A percentile compares a stretch with the other conserved stretches of the same genome.
Evolutionary conservation across 2,113 vertebrate species (phyloP).

Genomic region (Ceratotherium simum): DNA sequence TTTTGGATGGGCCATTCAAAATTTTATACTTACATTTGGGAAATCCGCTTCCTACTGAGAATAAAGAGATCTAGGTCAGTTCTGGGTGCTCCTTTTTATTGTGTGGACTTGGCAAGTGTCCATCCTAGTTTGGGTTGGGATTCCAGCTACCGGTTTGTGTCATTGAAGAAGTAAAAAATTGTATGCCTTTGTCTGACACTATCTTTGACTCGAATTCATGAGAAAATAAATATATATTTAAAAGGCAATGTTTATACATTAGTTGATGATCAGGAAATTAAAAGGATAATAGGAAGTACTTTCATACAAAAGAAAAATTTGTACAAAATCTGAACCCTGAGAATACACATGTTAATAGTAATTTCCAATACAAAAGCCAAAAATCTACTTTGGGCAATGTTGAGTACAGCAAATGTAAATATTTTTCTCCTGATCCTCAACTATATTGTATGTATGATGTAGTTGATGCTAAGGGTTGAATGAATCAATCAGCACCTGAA

Average conservation of each 20-base stretch:
- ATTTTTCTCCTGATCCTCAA: background rate
- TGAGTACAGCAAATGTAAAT: background rate
- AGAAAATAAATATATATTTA: background rate
- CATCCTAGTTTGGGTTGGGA: background rate
- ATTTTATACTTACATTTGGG: background rate
- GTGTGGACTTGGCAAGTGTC: background rate
- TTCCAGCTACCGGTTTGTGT: background rate
- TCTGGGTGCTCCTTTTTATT: background rate
- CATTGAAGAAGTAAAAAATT: background rate
- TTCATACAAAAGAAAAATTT: slow-evolving; percentile 7
- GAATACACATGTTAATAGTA: background rate
- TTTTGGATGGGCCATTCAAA: background rate
- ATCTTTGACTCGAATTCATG: background rate
- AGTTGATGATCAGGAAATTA: background rate
- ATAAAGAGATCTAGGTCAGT: background rate
- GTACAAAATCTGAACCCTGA: background rate
- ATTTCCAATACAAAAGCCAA: background rate
- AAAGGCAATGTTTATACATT: background rate
- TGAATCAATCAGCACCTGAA: background rate
- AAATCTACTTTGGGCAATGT: background rate
- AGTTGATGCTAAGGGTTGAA: background rate
- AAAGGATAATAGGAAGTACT: background rate
- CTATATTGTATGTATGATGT: background rate
- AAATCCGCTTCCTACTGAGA: background rate
- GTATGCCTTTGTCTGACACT: background rate